Conservation (phyloP, 2,113 vertebrate genomes). For the Strix uralensis region DNA sequence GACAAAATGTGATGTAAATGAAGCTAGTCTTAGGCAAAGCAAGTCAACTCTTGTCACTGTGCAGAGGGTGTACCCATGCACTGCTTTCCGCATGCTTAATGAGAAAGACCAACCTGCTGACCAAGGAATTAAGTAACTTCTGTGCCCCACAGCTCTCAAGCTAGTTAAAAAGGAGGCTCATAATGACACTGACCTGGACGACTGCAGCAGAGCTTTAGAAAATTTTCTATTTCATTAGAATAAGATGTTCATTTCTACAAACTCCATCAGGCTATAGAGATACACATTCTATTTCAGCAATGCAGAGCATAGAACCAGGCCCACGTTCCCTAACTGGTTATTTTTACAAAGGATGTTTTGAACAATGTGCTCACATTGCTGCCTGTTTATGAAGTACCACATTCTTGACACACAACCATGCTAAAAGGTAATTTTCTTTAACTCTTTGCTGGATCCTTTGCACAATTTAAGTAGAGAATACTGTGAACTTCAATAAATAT, state of each 20-base stretch:
- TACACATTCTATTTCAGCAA: neutral
- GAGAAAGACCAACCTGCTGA: neutral
- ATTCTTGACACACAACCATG: neutral
- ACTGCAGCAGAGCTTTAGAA: neutral
- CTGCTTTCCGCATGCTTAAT: neutral
- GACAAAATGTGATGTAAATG: neutral
- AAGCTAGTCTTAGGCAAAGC: neutral
- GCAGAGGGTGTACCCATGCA: neutral
- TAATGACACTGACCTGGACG: neutral
- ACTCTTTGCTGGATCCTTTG: neutral
- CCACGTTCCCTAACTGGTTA: neutral
- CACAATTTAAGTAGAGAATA: neutral
- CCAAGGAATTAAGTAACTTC: neutral
- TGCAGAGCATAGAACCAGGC: neutral
- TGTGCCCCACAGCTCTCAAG: neutral
- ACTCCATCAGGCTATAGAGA: neutral
- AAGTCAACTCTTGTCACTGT: neutral
- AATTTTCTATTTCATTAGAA: neutral
- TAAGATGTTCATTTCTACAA: neutral
- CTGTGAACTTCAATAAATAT: neutral
- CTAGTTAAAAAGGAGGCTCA: neutral
- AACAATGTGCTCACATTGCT: neutral
- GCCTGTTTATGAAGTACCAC: neutral
- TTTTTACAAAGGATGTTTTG: neutral
- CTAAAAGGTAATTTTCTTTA: neutral